Evolutionary conservation across 2,888 invertebrate genomes (phyloP).

Genomic region (Drosophila eohydei): DNA sequence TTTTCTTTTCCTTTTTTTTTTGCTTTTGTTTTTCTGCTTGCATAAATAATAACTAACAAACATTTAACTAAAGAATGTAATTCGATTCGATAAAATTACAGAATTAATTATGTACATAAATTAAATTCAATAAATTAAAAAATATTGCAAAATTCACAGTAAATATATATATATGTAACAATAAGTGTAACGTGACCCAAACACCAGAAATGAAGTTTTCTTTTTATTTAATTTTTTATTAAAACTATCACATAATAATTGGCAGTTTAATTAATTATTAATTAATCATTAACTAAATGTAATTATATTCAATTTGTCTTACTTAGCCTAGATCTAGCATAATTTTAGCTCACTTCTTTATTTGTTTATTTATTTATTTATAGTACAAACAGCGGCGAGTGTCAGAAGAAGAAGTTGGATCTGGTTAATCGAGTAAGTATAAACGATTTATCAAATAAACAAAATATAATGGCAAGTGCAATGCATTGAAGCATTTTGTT

Average conservation of each 20-base stretch:
- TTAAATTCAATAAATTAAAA: slow-evolving; percentile 78
- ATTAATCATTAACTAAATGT: slow-evolving; percentile 31
- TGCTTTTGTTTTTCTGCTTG: slow-evolving; percentile 39
- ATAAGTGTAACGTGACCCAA: slow-evolving; percentile 67
- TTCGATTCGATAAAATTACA: slow-evolving; percentile 47
- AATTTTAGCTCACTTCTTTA: slow-evolving; percentile 10
- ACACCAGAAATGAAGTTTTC: slow-evolving; percentile 59
- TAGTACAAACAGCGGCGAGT: slow-evolving; percentile 48
- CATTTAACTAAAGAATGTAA: slow-evolving; percentile 71
- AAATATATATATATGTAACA: slow-evolving; percentile 58
- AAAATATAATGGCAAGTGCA: slow-evolving; percentile 80
- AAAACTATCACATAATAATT: slow-evolving; percentile 82
- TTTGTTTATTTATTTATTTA: background rate
- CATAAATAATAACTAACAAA: slow-evolving; percentile 82
- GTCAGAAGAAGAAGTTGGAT: slow-evolving; percentile 13
- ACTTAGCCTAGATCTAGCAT: slow-evolving; percentile 37
- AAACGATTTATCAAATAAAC: slow-evolving; percentile 56
- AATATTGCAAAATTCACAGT: slow-evolving; percentile 74
- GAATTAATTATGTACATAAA: slow-evolving; percentile 65
- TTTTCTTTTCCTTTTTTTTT: background rate
- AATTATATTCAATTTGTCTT: slow-evolving; percentile 47
- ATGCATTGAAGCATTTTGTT: slow-evolving; percentile 47
- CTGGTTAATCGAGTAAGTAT: slow-evolving; percentile 10
- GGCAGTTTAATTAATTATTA: slow-evolving; percentile 77
- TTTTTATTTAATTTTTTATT: slow-evolving; percentile 51